Base-by-base conservation (phyloP, 2,113 vertebrate genomes). In the Atrichornis clamosus region DNA sequence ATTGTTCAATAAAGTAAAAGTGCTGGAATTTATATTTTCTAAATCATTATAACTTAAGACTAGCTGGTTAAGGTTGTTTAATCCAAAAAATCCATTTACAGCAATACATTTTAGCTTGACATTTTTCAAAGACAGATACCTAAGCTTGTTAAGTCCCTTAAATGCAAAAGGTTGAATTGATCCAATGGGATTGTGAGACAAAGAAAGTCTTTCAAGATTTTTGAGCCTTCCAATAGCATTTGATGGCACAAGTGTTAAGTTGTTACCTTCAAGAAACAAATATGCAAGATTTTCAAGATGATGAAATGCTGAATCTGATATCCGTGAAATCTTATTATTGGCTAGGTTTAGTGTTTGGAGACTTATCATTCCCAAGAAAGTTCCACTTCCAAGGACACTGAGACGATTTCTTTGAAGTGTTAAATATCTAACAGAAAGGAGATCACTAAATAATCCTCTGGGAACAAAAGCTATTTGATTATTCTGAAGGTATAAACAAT, bases 191-290 rank as follows among this genome's bases (percentile, higher is more conserved):
- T 98, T 97, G 89, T 93, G 81, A 94, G 98, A 98, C 82, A 98
- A 97, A 90, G 92, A 97, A 90, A 98, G 97, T 94, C 90, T 97
- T 97, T 97, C 93, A 91, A 98, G 96, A 95, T 93, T 98, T 88
- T 65, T 97, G 77, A 98, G 95, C 65, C 87, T 74, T 95, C 96
- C 86, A 91, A 98, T 96, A 75, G 97, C 93, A 93, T 97, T 96
- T 26, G 97, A 97, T 39, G 97, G 97, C 44, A 98, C 96, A 80
- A 92, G 56, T n/a, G 92, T 96, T 89, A 98, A 98, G 84, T 82
- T 95, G 95, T 97, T 98, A 89, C 93, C 79, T 96, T 98, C 96
- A 84, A 98, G 96, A 93, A 96, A 96, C 86, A 98, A 97, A 95
- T 73, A 87, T 2, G 89, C 68, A 92, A 98, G 94, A 59, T 96